Conservation (phyloP, 2,113 vertebrate species). For the Anhinga rufa region DNA sequence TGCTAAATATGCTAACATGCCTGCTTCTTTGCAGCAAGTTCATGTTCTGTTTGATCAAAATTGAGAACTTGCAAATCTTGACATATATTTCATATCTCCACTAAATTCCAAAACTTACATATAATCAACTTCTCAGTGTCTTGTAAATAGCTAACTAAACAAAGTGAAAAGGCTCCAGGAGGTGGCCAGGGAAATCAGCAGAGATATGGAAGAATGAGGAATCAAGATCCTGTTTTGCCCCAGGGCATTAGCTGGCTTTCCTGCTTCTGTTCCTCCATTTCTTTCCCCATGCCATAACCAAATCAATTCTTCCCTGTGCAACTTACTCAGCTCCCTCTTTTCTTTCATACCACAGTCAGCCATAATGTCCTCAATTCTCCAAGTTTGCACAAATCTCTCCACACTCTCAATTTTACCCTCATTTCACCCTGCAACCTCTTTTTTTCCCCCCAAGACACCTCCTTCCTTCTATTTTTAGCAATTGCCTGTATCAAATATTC, state of each 20-base stretch:
- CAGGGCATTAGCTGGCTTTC: neutral
- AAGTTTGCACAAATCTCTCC: neutral
- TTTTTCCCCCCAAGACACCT: neutral
- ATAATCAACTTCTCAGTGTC: neutral
- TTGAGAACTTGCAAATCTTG: neutral
- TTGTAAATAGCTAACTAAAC: neutral
- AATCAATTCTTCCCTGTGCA: neutral
- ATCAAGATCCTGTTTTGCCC: neutral
- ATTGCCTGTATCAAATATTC: neutral
- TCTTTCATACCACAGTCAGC: neutral
- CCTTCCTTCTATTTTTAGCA: neutral
- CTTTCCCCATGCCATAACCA: neutral
- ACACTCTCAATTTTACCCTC: neutral
- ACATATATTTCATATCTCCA: neutral
- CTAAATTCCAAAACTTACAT: neutral
- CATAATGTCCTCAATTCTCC: neutral
- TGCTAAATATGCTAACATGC: fast-evolving
- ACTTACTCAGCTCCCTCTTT: neutral
- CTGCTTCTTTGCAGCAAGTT: neutral
- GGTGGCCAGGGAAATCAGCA: neutral
- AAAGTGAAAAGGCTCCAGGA: neutral
- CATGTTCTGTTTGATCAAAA: neutral
- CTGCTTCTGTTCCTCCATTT: neutral
- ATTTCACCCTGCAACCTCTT: neutral
- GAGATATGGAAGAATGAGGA: neutral